Base-by-base conservation (phyloP, 2,888 invertebrate species). In the Piscicola geometra region DNA sequence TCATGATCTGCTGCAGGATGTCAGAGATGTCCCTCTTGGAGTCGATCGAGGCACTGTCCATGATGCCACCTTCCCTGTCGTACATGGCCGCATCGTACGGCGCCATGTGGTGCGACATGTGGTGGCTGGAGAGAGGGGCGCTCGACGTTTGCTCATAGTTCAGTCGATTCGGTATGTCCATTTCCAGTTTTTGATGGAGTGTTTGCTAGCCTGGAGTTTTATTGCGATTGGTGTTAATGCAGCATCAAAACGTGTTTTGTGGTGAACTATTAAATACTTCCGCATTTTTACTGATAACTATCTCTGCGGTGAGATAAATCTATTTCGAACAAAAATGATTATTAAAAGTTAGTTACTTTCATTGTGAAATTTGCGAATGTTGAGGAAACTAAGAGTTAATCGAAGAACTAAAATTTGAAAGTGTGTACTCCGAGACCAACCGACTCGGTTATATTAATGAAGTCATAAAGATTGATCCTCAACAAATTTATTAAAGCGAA, bases 1-100 rank as follows among this genome's bases (percentile, higher is more conserved):
- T 97, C 96, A 98, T 96, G 76, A 98, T 98, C 87, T 97, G 97
- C 86, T 97, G 96, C 78, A 98, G 88, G 83, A 97, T 96, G 87
- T 97, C 96, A 32, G 94, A 94, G 82, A 97, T 97, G 86, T 97
- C 96, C 35, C 71, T 76, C 47, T 71, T 76, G 21, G 76, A 76
- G 25, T 76, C 76, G 15, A 76, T 71, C 15, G 41, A 52, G n/a
- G 66, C 47, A 2, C 75, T 68, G 32, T 73, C 73, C 64, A 73
- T 64, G 1, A 60, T 64, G n/a, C 56, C 56, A 3, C 64, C 36
- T n/a, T 68, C 75, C 12, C 75, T 35, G 50, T 67, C 75, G n/a
- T 76, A 71, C 30, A 76, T 21, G 1, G 33, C 5, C 28, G 47
- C 32, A n/a, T 52, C 71, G n/a, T 76, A 71, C 21, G 71, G 76